Conservation (phyloP, 2,797 vertebrate species). For the Phalanger gymnotis region DNA sequence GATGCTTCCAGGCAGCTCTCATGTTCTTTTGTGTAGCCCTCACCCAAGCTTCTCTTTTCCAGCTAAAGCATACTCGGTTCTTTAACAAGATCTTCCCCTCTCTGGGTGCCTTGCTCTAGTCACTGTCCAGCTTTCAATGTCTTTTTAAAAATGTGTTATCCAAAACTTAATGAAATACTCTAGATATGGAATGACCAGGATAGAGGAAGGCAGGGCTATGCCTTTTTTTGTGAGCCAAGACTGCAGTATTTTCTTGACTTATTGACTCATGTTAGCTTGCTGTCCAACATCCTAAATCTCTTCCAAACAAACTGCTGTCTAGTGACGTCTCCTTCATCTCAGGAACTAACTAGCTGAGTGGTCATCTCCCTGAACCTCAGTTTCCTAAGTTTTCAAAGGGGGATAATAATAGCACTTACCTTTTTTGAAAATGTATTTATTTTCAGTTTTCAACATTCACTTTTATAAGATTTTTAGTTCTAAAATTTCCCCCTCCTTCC, state of each 20-base stretch:
- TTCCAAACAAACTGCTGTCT: neutral
- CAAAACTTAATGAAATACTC: neutral
- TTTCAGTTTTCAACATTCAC: no score
- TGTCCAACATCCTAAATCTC: neutral
- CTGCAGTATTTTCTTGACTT: neutral
- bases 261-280: neutral
- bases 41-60: neutral
- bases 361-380: neutral
- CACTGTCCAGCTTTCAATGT: neutral
- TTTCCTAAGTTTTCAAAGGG: neutral
- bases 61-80: neutral
- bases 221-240: neutral
- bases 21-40: neutral
- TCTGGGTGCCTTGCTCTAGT: neutral
- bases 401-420: neutral
- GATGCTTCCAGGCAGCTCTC: neutral
- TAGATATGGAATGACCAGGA: neutral
- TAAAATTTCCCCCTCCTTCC: no score
- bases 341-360: neutral
- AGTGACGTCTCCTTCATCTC: neutral
- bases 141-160: neutral
- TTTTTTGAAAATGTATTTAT: no score
- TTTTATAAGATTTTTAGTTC: no score
- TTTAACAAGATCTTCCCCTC: neutral
- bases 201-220: neutral